Evolutionary conservation across 2,797 vertebrate genomes (phyloP).

Genomic region (Cynodonichthys magdalenae): DNA sequence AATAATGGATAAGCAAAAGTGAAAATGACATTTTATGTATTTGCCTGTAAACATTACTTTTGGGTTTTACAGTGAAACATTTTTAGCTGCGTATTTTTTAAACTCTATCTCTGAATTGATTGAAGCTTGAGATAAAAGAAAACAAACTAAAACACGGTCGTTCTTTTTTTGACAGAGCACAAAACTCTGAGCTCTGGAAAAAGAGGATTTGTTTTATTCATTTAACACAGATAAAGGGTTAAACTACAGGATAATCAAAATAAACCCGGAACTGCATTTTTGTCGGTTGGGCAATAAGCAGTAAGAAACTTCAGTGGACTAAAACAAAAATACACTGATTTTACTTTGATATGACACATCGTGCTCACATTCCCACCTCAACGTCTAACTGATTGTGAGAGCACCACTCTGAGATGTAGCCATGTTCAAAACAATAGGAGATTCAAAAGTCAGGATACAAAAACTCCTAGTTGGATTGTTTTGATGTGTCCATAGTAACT

Average conservation of each 20-base stretch:
- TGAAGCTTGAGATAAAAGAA: too few relatives aligned
- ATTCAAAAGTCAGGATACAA: constrained; percentile 28
- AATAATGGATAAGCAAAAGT: too few relatives aligned
- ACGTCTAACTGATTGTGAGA: background rate
- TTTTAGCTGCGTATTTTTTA: too few relatives aligned
- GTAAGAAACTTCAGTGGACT: background rate
- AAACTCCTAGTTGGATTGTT: constrained; percentile 39
- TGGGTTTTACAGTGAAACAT: too few relatives aligned
- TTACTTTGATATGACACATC: background rate
- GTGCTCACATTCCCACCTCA: constrained; percentile 30
- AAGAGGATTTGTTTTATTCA: background rate
- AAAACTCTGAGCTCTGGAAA: background rate
- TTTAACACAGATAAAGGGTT: background rate
- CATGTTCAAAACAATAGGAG: constrained; percentile 51
- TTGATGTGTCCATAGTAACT: constrained; percentile 32
- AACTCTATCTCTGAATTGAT: too few relatives aligned
- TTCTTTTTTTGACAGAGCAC: too few relatives aligned
- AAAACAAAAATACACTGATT: constrained; percentile 4
- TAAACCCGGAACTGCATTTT: background rate
- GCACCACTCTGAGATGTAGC: background rate
- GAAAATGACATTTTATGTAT: too few relatives aligned
- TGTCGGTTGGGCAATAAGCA: background rate
- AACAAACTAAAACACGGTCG: too few relatives aligned
- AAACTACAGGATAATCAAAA: background rate
- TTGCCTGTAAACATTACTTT: too few relatives aligned